Conservation (phyloP, 2,113 vertebrate species). For the Amazona vittata region DNA sequence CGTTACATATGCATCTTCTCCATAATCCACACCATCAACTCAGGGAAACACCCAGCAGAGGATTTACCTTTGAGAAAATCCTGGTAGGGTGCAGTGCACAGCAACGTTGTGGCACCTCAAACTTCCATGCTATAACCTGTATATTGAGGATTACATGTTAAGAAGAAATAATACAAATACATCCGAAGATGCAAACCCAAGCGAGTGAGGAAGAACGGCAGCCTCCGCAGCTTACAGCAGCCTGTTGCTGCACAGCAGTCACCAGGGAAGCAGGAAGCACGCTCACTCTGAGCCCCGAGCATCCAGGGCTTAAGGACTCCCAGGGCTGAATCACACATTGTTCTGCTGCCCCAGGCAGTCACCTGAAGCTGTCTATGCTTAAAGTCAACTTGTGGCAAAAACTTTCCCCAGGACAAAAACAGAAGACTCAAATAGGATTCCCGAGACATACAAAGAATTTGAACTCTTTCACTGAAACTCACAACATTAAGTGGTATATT, state of each 20-base stretch:
- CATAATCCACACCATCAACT: background rate
- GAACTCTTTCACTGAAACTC: background rate
- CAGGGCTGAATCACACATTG: background rate
- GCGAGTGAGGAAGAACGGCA: background rate
- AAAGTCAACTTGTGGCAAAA: background rate
- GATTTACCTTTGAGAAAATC: background rate
- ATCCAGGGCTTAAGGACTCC: background rate
- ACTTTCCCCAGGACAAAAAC: background rate
- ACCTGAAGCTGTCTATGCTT: background rate
- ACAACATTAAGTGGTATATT: background rate
- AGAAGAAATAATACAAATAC: background rate
- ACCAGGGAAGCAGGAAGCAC: background rate
- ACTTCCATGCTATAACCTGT: fast-evolving
- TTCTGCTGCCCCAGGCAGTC: background rate
- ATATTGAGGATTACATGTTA: fast-evolving
- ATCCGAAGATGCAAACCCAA: background rate
- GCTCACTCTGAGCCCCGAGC: fast-evolving
- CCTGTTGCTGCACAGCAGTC: background rate
- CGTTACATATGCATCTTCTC: background rate
- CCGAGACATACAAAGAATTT: background rate
- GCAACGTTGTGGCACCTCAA: fast-evolving
- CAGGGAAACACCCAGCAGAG: background rate
- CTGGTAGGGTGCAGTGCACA: background rate
- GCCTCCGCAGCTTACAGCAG: background rate
- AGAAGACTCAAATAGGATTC: background rate